phyloP scores from a whole-genome alignment of 2,888 invertebrate genomes.

The Camponotus fellah region DNA sequence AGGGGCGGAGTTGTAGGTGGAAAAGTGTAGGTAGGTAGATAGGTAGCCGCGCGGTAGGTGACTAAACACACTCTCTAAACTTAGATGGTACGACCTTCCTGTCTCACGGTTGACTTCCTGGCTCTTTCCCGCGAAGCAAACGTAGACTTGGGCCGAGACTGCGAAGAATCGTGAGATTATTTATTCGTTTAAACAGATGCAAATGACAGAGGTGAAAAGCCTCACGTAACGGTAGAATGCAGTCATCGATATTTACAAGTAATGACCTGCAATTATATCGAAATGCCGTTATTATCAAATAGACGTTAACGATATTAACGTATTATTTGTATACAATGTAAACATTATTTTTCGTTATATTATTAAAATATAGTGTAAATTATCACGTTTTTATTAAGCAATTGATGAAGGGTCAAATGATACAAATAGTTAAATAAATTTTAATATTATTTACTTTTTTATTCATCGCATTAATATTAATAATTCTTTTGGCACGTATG shows the following conservation, averaged over 20 bases:
- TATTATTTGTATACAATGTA: not conserved
- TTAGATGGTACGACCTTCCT: constrained; percentile 65
- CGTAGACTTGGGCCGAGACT: constrained; percentile 11
- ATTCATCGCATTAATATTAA: not conserved
- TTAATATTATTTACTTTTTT: constrained; percentile 1
- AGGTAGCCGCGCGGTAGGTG: constrained; percentile 64
- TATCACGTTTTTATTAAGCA: not conserved
- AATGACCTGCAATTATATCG: constrained; percentile 1
- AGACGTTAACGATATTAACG: not conserved
- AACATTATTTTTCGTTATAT: not conserved
- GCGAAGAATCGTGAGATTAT: constrained; percentile 38
- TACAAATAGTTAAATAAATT: not conserved
- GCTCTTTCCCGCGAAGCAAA: constrained; percentile 31
- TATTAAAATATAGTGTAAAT: not conserved
- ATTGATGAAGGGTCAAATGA: not conserved
- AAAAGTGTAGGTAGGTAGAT: constrained; percentile 64
- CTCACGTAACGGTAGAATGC: constrained; percentile 36
- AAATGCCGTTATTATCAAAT: not conserved
- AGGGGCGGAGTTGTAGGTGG: constrained; percentile 66
- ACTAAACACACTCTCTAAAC: constrained; percentile 71
- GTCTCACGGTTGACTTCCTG: constrained; percentile 59
- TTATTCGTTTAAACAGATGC: constrained; percentile 50
- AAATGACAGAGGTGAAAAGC: constrained; percentile 47
- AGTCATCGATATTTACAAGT: constrained; percentile 21
- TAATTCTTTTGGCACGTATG: not conserved